These are phyloP conservation scores for Anguilla rostrata DNA, from an alignment of 2,113 vertebrate genomes.

Conservation along the genomic window DNA sequence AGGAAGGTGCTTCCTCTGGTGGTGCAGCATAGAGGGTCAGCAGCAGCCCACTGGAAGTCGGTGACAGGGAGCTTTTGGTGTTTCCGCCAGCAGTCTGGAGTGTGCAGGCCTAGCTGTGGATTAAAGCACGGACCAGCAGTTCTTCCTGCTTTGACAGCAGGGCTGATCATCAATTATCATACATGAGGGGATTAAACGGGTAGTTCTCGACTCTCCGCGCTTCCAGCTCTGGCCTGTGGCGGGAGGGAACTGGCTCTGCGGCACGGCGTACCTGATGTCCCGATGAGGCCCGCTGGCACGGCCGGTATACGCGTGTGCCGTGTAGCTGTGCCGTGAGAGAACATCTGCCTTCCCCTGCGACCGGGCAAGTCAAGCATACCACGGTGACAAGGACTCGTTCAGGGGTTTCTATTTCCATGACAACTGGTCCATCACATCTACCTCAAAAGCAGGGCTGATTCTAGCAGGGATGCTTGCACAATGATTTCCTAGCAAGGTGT, in stretches of 20 bases:
- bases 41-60: neutral
- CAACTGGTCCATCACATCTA: slow-evolving; percentile 45
- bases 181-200: slow-evolving; percentile 71
- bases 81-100: neutral
- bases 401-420: slow-evolving; percentile 45
- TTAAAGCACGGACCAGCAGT: slow-evolving; percentile 60
- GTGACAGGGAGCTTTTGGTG: slow-evolving; percentile 7
- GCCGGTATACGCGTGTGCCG: slow-evolving; percentile 25
- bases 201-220: slow-evolving; percentile 26
- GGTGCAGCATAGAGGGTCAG: neutral
- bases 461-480: neutral
- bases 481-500: neutral
- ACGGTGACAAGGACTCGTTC: slow-evolving; percentile 62
- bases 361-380: slow-evolving; percentile 62
- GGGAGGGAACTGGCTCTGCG: slow-evolving; percentile 26
- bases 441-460: slow-evolving; percentile 53
- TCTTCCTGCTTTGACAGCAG: slow-evolving; percentile 69
- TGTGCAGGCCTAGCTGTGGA: slow-evolving; percentile 37
- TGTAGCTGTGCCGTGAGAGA: slow-evolving; percentile 69
- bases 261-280: slow-evolving; percentile 62
- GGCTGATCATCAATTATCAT: slow-evolving; percentile 81
- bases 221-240: slow-evolving; percentile 33
- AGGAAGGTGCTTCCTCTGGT: neutral
- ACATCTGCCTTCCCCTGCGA: slow-evolving; percentile 71
- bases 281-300: slow-evolving; percentile 60